Conservation (phyloP, 2,888 invertebrate genomes). For the Lucinisca nassula region DNA sequence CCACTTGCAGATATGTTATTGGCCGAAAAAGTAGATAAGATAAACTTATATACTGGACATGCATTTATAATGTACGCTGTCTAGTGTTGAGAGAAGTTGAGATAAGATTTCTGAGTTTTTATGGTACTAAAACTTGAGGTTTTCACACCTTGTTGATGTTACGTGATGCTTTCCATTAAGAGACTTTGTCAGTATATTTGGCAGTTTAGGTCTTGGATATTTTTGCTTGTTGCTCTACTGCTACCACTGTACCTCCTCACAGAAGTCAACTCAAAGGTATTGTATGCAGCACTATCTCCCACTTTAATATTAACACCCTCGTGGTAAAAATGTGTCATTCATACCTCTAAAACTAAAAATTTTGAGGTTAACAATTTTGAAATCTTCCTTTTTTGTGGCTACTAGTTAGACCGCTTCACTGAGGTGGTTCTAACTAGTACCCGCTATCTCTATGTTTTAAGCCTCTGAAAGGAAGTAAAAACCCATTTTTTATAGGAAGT, state of each 20-base stretch:
- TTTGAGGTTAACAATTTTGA: too few relatives aligned
- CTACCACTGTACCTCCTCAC: background rate
- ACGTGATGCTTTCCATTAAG: background rate
- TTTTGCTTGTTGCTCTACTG: background rate
- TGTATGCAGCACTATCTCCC: too few relatives aligned
- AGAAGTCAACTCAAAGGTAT: background rate
- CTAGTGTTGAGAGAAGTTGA: background rate
- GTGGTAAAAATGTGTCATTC: too few relatives aligned
- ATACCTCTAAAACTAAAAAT: too few relatives aligned
- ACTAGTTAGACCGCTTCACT: too few relatives aligned
- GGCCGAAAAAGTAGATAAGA: background rate
- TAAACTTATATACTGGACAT: background rate
- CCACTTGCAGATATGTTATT: background rate
- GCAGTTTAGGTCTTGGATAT: constrained; percentile 1
- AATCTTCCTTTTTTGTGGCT: too few relatives aligned
- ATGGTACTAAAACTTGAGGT: background rate
- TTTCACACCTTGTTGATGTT: background rate
- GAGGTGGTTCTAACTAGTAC: too few relatives aligned
- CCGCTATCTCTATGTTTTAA: too few relatives aligned
- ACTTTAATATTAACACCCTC: too few relatives aligned
- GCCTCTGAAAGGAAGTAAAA: too few relatives aligned
- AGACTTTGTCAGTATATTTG: background rate
- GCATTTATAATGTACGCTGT: background rate
- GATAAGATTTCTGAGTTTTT: background rate
- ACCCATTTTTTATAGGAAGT: too few relatives aligned